These are phyloP conservation scores for Blastomussa wellsi DNA, from an alignment of 92 coral and sea anemone genomes.

Conservation along the genomic window DNA sequence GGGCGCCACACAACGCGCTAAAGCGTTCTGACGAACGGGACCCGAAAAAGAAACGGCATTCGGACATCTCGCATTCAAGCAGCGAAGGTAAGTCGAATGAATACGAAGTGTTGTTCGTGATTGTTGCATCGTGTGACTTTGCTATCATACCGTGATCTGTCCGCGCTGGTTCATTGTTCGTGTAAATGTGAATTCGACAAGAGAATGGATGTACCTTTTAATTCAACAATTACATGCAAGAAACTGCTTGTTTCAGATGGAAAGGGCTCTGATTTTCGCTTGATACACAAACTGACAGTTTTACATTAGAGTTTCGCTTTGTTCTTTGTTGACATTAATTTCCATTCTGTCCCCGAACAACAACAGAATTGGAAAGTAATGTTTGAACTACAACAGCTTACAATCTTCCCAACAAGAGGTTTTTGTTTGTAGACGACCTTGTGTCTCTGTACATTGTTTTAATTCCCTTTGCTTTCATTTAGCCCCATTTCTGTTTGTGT, in stretches of 20 bases:
- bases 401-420: slow-evolving; percentile 17
- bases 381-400: slow-evolving; percentile 3
- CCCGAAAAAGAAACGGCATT: slow-evolving; percentile 76
- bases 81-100: slow-evolving; percentile 85
- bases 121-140: slow-evolving; percentile 13
- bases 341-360: neutral
- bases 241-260: neutral
- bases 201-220: neutral
- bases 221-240: neutral
- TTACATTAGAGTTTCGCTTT: neutral
- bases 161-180: slow-evolving; percentile 1
- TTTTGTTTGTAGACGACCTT: slow-evolving; percentile 11
- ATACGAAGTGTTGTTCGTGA: neutral
- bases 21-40: slow-evolving; percentile 83
- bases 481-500: neutral
- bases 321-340: neutral
- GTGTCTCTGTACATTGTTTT: neutral
- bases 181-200: slow-evolving; percentile 1
- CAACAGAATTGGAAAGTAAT: neutral
- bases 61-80: slow-evolving; percentile 96
- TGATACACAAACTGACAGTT: neutral
- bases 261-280: slow-evolving; percentile 6
- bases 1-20: slow-evolving; percentile 88
- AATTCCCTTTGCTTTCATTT: neutral
- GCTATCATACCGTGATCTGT: neutral